phyloP scores from a whole-genome alignment of 1,140 invertebrate species.

The Brachionus koreanus region DNA sequence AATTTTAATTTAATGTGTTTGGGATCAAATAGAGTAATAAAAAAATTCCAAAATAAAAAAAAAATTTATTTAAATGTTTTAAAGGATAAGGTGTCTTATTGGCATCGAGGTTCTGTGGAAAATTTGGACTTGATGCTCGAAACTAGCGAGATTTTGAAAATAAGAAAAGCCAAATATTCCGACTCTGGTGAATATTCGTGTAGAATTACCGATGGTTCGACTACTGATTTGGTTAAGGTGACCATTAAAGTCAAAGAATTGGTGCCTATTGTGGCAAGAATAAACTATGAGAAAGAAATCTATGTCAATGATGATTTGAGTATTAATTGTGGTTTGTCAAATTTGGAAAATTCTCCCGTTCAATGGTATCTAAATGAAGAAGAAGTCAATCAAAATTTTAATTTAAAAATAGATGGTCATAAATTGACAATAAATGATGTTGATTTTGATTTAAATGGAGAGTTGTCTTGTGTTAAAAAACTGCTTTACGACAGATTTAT shows the following conservation, averaged over 20 bases:
- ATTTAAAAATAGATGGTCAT: not conserved
- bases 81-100: not conserved
- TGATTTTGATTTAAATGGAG: constrained; percentile 6
- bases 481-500: not conserved
- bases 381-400: not conserved
- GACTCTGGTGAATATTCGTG: not conserved
- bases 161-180: not conserved
- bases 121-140: not conserved
- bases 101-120: not conserved
- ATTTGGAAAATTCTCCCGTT: constrained; percentile 7
- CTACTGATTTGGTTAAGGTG: not conserved
- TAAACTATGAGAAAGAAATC: not conserved
- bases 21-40: not conserved
- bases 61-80: not conserved
- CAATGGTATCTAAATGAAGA: not conserved
- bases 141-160: not conserved
- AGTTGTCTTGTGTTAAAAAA: constrained; percentile 16
- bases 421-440: not conserved
- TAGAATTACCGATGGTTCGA: not conserved
- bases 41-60: not conserved
- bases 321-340: not conserved
- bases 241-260: not conserved
- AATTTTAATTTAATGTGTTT: constrained; percentile 3
- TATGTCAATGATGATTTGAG: not conserved
- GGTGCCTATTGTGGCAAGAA: not conserved